Conservation (phyloP, 1,140 invertebrate species). For the Drosophila pandora region DNA sequence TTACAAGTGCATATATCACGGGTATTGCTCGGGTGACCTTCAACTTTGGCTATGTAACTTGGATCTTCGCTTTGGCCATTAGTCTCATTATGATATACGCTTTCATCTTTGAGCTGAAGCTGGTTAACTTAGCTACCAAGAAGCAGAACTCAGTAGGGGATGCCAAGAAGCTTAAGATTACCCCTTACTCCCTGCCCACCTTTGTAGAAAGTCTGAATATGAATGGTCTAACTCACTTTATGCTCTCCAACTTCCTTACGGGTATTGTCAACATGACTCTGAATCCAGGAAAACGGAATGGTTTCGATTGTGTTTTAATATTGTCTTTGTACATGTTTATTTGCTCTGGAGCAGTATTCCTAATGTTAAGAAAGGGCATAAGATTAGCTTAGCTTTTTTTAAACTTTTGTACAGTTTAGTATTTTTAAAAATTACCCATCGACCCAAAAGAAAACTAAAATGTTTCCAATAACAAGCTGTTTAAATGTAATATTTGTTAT, state of each 20-base stretch:
- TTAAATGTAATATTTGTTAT: no score
- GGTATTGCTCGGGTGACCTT: conserved; percentile 64
- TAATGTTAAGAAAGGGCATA: conserved; percentile 52
- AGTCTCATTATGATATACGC: conserved; percentile 41
- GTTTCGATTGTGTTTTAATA: conserved; percentile 43
- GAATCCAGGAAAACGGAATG: conserved; percentile 21
- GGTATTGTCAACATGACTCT: conserved; percentile 66
- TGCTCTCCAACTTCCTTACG: conserved; percentile 65
- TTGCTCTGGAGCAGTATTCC: conserved; percentile 32
- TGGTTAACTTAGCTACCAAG: not conserved
- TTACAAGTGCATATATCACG: conserved; percentile 9
- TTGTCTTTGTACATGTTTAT: conserved; percentile 56
- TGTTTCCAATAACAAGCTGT: no score
- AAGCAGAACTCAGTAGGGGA: conserved; percentile 2
- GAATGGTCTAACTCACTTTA: conserved; percentile 64
- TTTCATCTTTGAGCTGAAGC: conserved; percentile 51
- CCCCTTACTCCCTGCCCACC: conserved; percentile 19
- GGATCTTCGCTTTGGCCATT: conserved; percentile 30
- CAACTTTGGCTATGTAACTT: conserved; percentile 55
- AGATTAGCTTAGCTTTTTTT: conserved; percentile 51
- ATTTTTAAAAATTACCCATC: no score
- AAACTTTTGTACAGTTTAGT: no score
- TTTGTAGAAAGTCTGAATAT: conserved; percentile 55
- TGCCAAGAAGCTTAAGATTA: not conserved
- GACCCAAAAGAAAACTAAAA: no score